Evolutionary conservation across 2,888 invertebrate genomes (phyloP).

Genomic region (Stenolophus ochropezus): DNA sequence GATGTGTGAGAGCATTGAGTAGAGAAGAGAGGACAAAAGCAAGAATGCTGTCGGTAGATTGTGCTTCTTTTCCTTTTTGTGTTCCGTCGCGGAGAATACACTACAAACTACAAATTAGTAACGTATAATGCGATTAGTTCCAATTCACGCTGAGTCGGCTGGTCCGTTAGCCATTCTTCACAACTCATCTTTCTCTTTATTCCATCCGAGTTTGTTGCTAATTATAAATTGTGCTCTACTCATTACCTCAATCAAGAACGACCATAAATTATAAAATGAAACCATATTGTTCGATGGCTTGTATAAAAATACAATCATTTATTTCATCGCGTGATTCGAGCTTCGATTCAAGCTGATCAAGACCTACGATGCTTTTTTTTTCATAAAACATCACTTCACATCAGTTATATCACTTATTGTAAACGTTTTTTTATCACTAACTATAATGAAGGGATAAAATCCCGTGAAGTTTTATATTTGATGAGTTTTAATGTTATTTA

Average conservation of each 20-base stretch:
- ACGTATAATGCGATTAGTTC: constrained; percentile 38
- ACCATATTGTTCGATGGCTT: too few relatives aligned
- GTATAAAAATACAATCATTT: too few relatives aligned
- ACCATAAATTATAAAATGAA: too few relatives aligned
- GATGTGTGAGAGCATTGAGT: not conserved
- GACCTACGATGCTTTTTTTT: too few relatives aligned
- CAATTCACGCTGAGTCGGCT: constrained; percentile 32
- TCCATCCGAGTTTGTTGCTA: not conserved
- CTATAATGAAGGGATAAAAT: too few relatives aligned
- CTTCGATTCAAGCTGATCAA: too few relatives aligned
- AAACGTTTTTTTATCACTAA: too few relatives aligned
- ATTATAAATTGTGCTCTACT: not conserved
- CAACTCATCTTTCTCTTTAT: not conserved
- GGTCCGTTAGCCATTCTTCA: constrained; percentile 27
- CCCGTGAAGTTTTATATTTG: too few relatives aligned
- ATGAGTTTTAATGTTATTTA: too few relatives aligned
- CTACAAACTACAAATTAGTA: constrained; percentile 42
- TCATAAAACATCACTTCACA: too few relatives aligned
- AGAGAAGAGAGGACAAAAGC: not conserved
- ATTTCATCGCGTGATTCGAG: too few relatives aligned
- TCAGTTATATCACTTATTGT: too few relatives aligned
- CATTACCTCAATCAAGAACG: not conserved
- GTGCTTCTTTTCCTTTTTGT: not conserved
- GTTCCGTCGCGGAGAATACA: not conserved
- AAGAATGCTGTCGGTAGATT: not conserved